Evolutionary conservation across 2,797 vertebrate species (phyloP).

Genomic region (Cottoperca gobio): DNA sequence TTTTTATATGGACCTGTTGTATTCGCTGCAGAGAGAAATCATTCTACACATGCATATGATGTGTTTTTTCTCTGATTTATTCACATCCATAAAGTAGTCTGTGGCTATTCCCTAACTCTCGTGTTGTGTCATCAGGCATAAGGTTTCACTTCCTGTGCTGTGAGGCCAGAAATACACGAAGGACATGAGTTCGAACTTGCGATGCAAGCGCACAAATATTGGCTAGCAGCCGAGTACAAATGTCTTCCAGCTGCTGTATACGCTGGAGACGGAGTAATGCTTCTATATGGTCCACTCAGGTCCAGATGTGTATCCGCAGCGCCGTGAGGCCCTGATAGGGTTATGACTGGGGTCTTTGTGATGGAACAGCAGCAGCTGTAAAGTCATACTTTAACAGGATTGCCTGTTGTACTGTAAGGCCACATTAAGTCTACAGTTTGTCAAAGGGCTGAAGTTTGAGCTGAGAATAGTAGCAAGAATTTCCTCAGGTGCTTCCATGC

Average conservation of each 20-base stretch:
- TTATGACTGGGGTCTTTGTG: slow-evolving; percentile 25
- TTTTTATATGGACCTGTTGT: slow-evolving; percentile 51
- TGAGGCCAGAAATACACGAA: slow-evolving; percentile 17
- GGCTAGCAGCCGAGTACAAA: slow-evolving; percentile 27
- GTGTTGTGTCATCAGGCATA: slow-evolving; percentile 33
- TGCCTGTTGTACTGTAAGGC: slow-evolving; percentile 12
- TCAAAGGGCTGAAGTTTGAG: neutral
- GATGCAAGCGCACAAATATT: neutral
- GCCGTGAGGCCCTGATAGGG: slow-evolving; percentile 32
- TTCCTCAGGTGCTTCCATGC: slow-evolving; percentile 8
- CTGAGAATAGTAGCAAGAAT: slow-evolving; percentile 3
- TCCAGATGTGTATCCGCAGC: slow-evolving; percentile 58
- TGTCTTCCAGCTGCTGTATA: slow-evolving; percentile 69
- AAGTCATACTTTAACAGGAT: neutral
- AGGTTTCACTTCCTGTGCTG: slow-evolving; percentile 47
- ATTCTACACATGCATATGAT: slow-evolving; percentile 25
- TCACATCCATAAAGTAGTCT: slow-evolving; percentile 41
- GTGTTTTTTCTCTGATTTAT: slow-evolving; percentile 28
- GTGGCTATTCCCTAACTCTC: neutral
- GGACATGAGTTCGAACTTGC: slow-evolving; percentile 4
- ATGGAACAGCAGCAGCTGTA: slow-evolving; percentile 22
- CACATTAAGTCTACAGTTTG: slow-evolving; percentile 1
- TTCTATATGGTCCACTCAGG: slow-evolving; percentile 13
- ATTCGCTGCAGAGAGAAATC: slow-evolving; percentile 18
- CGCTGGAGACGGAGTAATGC: slow-evolving; percentile 20